Evolutionary conservation across 2,888 invertebrate genomes (phyloP), one percentile per base, ranked within the genome.

Genomic region (Caenorhabditis zanzibari): DNA sequence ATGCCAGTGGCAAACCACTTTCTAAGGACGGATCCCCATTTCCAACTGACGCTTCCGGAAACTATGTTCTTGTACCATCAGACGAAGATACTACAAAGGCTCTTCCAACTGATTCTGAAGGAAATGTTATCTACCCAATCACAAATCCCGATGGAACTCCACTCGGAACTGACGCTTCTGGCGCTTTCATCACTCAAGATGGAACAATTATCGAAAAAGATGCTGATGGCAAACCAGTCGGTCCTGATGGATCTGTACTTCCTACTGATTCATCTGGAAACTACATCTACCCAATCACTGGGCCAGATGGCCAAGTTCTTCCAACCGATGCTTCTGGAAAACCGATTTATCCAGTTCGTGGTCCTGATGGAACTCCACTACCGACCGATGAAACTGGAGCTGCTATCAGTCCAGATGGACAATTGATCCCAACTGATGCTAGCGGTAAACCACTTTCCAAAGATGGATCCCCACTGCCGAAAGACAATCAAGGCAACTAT

Each of bases 341-440:
- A 2, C 54, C 80, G 6, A 24, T 71, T n/a, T 58, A 71, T 14
- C 69, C 69, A n/a, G 69, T 71, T 1, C 44, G 72, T 22, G 83
- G 81, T 28, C 66, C 79, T 4, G 87, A 88, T 69, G 88, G 87
- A 14, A 54, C 52, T 12, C 73, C 80, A 24, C 52, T 90, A n/a
- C 81, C 86, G 10, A 88, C 86, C 7, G 87, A 90, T 56, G 68
- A 49, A 16, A 61, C 72, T 14, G 89, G 90, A 22, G 49, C 74
- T 16, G 63, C 66, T 0, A 44, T 81, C 12, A 71, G 59, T 47
- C 32, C 73, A 32, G 71, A 83, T 41, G 80, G 80, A 19, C 16
- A 71, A 38, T 49, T 44, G 44, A 64, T 86, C 14, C 82, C 85
- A 32, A 86, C 85, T 12, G 84, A 82, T 63, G 22, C 66, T 1